phyloP scores from a whole-genome alignment of 2,888 invertebrate genomes.

The Unio delphinus region DNA sequence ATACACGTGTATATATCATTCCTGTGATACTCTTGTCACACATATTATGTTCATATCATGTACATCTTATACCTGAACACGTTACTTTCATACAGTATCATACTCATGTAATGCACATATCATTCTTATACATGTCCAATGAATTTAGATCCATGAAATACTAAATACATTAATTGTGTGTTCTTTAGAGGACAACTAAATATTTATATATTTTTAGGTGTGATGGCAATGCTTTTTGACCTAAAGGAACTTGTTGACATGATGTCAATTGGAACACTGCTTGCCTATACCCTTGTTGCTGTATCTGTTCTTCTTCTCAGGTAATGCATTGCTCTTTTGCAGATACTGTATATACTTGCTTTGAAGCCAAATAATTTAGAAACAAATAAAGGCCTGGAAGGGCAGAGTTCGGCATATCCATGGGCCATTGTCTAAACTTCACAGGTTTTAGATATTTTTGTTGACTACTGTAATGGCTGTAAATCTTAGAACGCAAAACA shows the following conservation, averaged over 20 bases:
- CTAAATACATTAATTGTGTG: too few species aligned
- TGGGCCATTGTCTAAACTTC: too few species aligned
- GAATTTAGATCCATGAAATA: neutral
- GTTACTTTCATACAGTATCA: neutral
- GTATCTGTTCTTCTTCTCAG: conserved; percentile 68
- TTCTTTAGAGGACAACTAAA: neutral
- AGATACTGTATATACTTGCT: too few species aligned
- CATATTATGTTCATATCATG: too few species aligned
- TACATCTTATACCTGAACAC: neutral
- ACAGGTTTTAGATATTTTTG: too few species aligned
- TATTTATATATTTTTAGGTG: conserved; percentile 45
- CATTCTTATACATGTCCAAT: neutral
- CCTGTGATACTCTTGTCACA: too few species aligned
- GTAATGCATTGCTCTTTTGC: conserved; percentile 31
- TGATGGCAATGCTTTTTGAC: conserved; percentile 70
- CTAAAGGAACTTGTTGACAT: conserved; percentile 69
- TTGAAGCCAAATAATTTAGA: too few species aligned
- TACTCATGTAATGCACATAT: neutral
- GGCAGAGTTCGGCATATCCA: too few species aligned
- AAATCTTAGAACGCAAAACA: too few species aligned
- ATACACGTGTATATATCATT: too few species aligned
- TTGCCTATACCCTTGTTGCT: conserved; percentile 70
- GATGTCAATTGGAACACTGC: conserved; percentile 71
- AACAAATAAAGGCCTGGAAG: too few species aligned
- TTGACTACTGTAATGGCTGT: too few species aligned